Base-by-base conservation (phyloP, 1,140 invertebrate genomes). In the Scylla paramamosain region DNA sequence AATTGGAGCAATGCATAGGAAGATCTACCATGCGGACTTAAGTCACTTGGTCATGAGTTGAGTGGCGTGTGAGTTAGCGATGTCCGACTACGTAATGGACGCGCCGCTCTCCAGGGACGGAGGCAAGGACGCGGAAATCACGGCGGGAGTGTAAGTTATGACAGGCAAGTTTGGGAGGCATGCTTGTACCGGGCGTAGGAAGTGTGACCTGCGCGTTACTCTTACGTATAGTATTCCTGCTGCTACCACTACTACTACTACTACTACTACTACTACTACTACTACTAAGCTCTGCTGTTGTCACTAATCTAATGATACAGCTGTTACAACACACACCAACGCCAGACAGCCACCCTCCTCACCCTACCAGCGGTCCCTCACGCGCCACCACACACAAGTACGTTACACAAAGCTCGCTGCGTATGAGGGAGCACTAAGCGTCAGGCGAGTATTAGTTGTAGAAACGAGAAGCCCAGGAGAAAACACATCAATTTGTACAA, bases 1-100 rank as follows among this genome's bases (percentile, higher is more conserved):
- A 59, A 20, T 59, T 59, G 16, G 52, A 20, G 20, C 2, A 59
- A 59, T 77, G 67, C 39, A 77, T 77, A 77, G 67, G 67, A 77
- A n/a, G 67, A 39, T 20, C 8, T 7, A 20, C n/a, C 67, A 77
- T 25, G 25, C 12, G 67, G 67, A 77, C 20, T 77, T 77, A 25
- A 77, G n/a, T 77, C 67, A 77, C 67, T 77, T 77, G 67, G 20
- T 77, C 67, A 77, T 77, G 67, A 77, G 67, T 77, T 77, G 67
- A 77, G 67, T n/a, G 67, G 20, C 67, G 67, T n/a, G 67, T n/a
- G 67, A 77, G 52, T 77, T 77, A 77, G 67, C 67, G 67, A n/a
- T n/a, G 67, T n/a, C 20, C 20, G 67, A 77, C 67, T 25, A 7
- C 20, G 67, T 77, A n/a, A 77, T 77, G 67, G 67, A 7, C 20